Evolutionary conservation across 2,797 vertebrate genomes (phyloP), one percentile per base, ranked within the genome.

Genomic region (Etheostoma nigrum): DNA sequence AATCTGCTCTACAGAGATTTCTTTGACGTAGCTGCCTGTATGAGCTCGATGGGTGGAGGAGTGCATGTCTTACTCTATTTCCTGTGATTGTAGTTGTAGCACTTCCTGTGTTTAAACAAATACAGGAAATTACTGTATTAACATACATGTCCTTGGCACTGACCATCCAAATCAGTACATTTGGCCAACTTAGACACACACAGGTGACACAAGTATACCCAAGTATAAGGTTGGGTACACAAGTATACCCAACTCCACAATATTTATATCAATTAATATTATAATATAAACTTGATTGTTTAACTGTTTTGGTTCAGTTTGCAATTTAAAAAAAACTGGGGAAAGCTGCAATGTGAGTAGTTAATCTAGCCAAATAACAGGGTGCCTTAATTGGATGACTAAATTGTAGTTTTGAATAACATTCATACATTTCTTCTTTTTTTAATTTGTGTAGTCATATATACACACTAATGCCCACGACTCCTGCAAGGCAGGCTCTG

Each of bases 41-140:
- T 74, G 78, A 51, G 23, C 27, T 61, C 47, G 48, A 4, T 67
- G 67, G 72, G 80, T 75, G 77, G 78, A 77, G 83, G 67, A 57
- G 59, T 21, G 36, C 10, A 40, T 40, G 48, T 60, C 44, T 42
- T 45, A 52, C 30, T 71, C 23, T 12, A 33, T 81, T 92, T 95
- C 93, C 94, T 90, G 76, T 68, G 15, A 92, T 94, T 94, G 89
- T 93, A 78, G 49, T 80, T 6, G 23, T 33, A 70, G 60, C 21
- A 69, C 68, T 89, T 89, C 87, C 85, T 86, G 79, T 42, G 53
- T 87, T 88, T 82, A 73, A 69, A 91, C 89, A 94, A 95, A 94
- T 54, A 78, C 88, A 89, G 93, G 94, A 95, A 92, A 74, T 84
- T 58, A 81, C 52, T 76, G 36, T 36, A 66, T 70, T 52, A 61